Base-by-base conservation (phyloP, 2,113 vertebrate genomes). In the Chaetodon trifascialis region DNA sequence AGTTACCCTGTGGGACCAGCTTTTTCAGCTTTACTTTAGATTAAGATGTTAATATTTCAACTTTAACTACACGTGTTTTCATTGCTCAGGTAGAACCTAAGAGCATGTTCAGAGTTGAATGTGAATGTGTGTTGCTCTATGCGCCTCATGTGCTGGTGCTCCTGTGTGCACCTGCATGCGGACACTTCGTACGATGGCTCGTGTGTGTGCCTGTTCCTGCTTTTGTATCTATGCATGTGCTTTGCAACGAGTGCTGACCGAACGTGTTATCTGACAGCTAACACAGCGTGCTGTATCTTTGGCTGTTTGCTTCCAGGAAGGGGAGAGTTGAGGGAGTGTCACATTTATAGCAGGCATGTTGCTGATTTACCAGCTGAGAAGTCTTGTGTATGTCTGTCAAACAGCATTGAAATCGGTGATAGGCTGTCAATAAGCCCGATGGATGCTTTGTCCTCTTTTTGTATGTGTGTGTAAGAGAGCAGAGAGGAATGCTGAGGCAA, bases 281-380 rank as follows among this genome's bases (percentile, higher is more conserved):
- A 84, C 89, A 88, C 86, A 86, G 70, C 90, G 69, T 40, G 78
- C 17, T 79, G 51, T 88, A 83, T 90, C 78, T 90, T 56, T 78
- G 83, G 60, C 83, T 75, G 81, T 87, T 89, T 79, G 89, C 82
- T 89, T 92, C 82, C 81, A 89, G 88, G 84, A 92, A 93, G 75
- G 76, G 81, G 73, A 23, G 78, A 73, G 76, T 66, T 80, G 65
- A 82, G 88, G 86, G 89, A 91, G 91, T 89, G 79, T 80, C 85
- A 87, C 82, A 52, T 85, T 84, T 92, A 90, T 91, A 86, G 79
- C 84, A 58, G 63, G 73, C 82, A 63, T 72, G 83, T 60, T 85
- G 90, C 87, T 82, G 82, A 86, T 90, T 84, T 73, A 79, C 6
- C 7, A 71, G 63, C 64, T 11, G 6, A 63, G 64, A 79, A 56